Percentiles rank a stretch among this genome's conserved stretches.
Evolutionary conservation across 2,888 invertebrate species (phyloP).

Genomic region (Lasiommata megera): DNA sequence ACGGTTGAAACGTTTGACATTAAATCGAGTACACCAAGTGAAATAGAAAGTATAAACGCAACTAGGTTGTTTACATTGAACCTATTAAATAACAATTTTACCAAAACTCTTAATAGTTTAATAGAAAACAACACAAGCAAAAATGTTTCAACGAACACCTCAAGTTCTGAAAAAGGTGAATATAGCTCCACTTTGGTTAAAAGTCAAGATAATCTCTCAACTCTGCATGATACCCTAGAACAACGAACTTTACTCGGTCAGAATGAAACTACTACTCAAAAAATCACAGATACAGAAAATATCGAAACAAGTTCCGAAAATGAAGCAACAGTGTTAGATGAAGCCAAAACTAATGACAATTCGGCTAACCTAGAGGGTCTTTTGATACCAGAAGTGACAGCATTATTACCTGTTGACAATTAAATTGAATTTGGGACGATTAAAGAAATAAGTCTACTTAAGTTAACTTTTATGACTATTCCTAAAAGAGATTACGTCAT

Average conservation of each 20-base stretch:
- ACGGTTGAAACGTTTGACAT: neutral
- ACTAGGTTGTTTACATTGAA: neutral
- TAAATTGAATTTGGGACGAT: neutral
- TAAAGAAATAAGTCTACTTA: too few relatives aligned
- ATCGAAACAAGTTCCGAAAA: neutral
- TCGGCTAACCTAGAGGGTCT: neutral
- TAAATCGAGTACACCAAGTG: neutral
- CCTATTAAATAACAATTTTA: neutral
- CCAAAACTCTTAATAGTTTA: neutral
- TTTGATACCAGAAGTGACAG: slow-evolving; percentile 14
- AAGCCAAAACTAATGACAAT: neutral
- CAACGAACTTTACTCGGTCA: neutral
- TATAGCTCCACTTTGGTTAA: neutral
- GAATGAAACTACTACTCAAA: neutral
- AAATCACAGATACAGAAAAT: neutral
- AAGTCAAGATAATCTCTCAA: neutral
- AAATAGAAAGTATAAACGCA: neutral
- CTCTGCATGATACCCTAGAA: neutral
- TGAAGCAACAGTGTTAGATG: neutral
- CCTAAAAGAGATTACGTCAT: too few relatives aligned
- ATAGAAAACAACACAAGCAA: neutral
- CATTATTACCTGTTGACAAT: slow-evolving; percentile 5
- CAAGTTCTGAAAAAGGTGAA: neutral
- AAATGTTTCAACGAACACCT: neutral
- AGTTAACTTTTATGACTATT: too few relatives aligned